Base-by-base conservation (phyloP, 2,888 invertebrate genomes). In the Priocnemis perturbator region DNA sequence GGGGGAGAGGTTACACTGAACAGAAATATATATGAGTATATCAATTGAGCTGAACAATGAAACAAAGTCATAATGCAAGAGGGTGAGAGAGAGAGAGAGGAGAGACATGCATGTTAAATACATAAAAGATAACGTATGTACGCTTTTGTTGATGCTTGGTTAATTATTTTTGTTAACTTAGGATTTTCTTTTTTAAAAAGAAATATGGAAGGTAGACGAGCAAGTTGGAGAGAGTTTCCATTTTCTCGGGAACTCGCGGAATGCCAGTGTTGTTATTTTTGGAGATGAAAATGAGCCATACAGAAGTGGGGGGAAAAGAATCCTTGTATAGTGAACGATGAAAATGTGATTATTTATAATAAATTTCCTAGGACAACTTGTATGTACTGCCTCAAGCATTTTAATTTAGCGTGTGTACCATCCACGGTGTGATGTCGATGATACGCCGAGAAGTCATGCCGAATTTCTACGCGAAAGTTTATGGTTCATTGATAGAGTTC, bases 301-400 rank as follows among this genome's bases (percentile, higher is more conserved):
- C 37, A 37, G 37, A 37, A 9, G 37, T 37, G 7, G 11, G 37
- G 37, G 37, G 17, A 67, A 69, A 76, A 53, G 65, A 65, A 69
- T 74, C 71, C 73, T 80, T 81, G 81, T 79, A 76, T 73, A 81
- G 80, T 71, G 60, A 78, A 67, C 69, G 74, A 79, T 76, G 62
- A 74, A 81, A 78, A 81, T 84, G 83, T 85, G 79, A 86, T 86
- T 86, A 83, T 85, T 86, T 83, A 82, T 83, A 78, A 82, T 77
- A 81, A 81, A 79, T 77, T 81, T 81, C 78, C 71, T 82, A 76
- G 81, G 76, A 77, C 80, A 81, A 77, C 78, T 77, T 81, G 73
- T 74, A 78, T 63, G 71, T 81, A 82, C 74, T 83, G 83, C 81
- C 80, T 77, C 74, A 75, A 80, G 79, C 77, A 82, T 81, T 82